These are phyloP conservation scores for Thermophis baileyi DNA, from an alignment of 2,113 vertebrate genomes.

Conservation along the genomic window DNA sequence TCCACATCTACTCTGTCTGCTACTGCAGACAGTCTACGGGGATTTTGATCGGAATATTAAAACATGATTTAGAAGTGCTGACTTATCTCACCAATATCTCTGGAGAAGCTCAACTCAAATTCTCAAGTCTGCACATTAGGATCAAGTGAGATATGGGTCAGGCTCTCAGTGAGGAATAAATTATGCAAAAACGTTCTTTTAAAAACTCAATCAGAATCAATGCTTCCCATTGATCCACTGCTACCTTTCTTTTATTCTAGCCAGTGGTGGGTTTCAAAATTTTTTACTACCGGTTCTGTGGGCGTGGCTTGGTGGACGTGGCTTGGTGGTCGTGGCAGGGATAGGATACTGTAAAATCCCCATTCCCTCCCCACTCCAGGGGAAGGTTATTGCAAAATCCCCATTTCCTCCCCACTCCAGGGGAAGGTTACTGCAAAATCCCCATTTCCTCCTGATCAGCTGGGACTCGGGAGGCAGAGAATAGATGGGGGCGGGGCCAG, in stretches of 20 bases:
- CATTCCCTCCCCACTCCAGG: too few species aligned
- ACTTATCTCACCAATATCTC: conserved; percentile 7
- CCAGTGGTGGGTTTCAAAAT: too few species aligned
- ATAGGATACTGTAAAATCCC: too few species aligned
- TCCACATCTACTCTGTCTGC: conserved; percentile 22
- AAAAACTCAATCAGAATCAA: conserved; percentile 38
- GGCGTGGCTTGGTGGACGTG: too few species aligned
- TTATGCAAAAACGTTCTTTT: background rate
- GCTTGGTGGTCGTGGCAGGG: too few species aligned
- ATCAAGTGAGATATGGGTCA: conserved; percentile 23
- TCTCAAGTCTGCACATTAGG: background rate
- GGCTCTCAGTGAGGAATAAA: background rate
- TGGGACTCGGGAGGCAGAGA: too few species aligned
- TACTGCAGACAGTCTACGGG: conserved; percentile 19
- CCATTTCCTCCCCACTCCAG: too few species aligned
- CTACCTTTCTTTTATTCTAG: conserved; percentile 17
- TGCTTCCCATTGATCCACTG: conserved; percentile 22
- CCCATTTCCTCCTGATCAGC: too few species aligned
- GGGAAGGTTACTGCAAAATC: too few species aligned
- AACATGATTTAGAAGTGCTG: background rate
- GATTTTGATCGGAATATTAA: conserved; percentile 21
- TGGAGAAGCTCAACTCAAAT: conserved; percentile 1
- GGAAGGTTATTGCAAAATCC: too few species aligned
- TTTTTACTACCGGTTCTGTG: too few species aligned
- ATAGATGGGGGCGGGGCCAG: too few species aligned